phyloP scores from a whole-genome alignment of 1,140 invertebrate species.

The Bombus pyrosoma region DNA sequence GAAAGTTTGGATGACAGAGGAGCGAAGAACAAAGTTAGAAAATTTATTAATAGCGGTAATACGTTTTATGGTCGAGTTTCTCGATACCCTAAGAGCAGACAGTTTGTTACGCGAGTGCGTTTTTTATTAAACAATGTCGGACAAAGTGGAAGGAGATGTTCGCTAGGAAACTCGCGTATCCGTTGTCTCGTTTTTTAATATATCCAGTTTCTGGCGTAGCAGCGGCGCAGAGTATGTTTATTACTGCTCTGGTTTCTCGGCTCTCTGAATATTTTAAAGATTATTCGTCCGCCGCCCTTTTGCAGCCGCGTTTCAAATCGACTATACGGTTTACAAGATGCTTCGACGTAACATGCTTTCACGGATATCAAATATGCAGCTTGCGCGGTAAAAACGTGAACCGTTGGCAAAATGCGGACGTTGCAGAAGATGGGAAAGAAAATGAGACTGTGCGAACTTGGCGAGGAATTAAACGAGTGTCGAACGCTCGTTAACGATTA shows the following conservation, averaged over 20 bases:
- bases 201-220: background rate
- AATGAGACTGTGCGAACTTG: too few relatives aligned
- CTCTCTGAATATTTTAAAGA: conserved; percentile 25
- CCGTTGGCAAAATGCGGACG: background rate
- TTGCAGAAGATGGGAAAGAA: too few relatives aligned
- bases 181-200: background rate
- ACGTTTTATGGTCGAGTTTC: background rate
- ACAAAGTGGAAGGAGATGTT: background rate
- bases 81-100: background rate
- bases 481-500: too few relatives aligned
- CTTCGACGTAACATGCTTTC: conserved; percentile 4
- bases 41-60: background rate
- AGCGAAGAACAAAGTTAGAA: too few relatives aligned
- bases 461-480: background rate
- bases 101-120: background rate
- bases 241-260: background rate
- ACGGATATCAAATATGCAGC: conserved; percentile 19
- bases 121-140: background rate
- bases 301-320: background rate
- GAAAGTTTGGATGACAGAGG: too few relatives aligned
- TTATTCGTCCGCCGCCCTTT: background rate
- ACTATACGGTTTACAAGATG: background rate
- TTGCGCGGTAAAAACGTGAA: background rate
- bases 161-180: background rate
- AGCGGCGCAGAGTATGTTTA: background rate